Evolutionary conservation across 2,113 vertebrate genomes (phyloP), one percentile per base, ranked within the genome.

Genomic region (Romanogobio albipinnatus): DNA sequence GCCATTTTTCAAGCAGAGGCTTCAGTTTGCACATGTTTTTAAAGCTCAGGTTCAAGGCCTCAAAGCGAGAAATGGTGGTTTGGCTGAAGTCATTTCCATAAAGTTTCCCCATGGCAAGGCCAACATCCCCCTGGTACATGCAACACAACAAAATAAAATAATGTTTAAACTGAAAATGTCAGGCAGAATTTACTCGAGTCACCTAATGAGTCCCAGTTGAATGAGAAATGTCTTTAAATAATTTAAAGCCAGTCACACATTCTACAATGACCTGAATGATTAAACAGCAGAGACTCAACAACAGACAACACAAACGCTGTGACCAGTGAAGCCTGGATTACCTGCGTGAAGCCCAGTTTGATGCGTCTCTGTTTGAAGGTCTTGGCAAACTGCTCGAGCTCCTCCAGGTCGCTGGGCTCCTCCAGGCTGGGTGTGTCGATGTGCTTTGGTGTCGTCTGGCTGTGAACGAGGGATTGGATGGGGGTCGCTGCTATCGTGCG

Each of bases 1-100:
- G 96, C 98, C 98, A 99, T 95, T 99, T 99, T 94, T 99, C 98
- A 93, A 99, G 93, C 94, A 99, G 95, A 82, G 98, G 98, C 94
- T 99, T 99, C 91, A 99, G 96, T 94, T 99, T 99, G 96, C 98
- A 99, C 98, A 99, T 99, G 94, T 99, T 99, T 95, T 99, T 99
- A 97, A 99, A 99, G 96, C 98, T 99, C 95, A 99, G 96, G 93
- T 99, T 99, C 97, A 99, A 97, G 96, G 98, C 98, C 97, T 99
- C 98, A 90, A 99, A 99, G 94, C 98, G 98, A 94, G 98, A 99
- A 93, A 99, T 99, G 93, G 98, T 99, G 87, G 98, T 99, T 94
- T 99, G 98, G 96, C 98, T 99, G 94, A 99, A 99, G 94, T 99
- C 98, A 86, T 99, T 99, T 95, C 98, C 98, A 89, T 99, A 99